Evolutionary conservation across 2,797 vertebrate genomes (phyloP).

Genomic region (Anableps anableps): DNA sequence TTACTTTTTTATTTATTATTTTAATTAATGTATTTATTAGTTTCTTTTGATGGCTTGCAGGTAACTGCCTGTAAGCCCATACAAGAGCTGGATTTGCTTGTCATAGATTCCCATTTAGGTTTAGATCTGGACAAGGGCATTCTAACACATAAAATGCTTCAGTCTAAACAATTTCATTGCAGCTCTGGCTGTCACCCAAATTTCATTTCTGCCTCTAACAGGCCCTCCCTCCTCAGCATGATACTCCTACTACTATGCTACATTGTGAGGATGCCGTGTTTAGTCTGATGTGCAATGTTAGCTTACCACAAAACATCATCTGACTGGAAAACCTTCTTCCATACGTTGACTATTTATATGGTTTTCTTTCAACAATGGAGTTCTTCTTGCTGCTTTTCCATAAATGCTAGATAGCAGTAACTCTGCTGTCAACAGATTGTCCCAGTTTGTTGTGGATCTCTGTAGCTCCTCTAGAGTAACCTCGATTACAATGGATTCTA

Average conservation of each 20-base stretch:
- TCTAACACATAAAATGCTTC: neutral
- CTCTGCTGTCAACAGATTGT: neutral
- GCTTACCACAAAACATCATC: neutral
- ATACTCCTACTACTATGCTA: no score
- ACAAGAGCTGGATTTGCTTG: neutral
- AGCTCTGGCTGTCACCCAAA: neutral
- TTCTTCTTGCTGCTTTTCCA: neutral
- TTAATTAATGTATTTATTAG: neutral
- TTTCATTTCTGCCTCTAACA: neutral
- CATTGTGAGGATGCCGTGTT: neutral
- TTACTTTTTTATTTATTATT: neutral
- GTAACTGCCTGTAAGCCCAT: neutral
- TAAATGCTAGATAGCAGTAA: neutral
- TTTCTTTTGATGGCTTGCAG: neutral
- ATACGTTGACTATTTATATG: neutral
- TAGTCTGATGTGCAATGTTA: neutral
- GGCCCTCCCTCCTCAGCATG: neutral
- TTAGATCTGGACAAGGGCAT: neutral
- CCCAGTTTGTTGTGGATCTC: neutral
- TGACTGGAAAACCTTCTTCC: neutral
- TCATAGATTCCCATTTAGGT: neutral
- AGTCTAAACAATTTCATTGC: neutral
- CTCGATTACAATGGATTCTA: neutral
- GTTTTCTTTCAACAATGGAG: neutral
- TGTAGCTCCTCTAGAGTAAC: neutral